Evolutionary conservation across 2,113 vertebrate genomes (phyloP).

Genomic region (Noturus placidus): DNA sequence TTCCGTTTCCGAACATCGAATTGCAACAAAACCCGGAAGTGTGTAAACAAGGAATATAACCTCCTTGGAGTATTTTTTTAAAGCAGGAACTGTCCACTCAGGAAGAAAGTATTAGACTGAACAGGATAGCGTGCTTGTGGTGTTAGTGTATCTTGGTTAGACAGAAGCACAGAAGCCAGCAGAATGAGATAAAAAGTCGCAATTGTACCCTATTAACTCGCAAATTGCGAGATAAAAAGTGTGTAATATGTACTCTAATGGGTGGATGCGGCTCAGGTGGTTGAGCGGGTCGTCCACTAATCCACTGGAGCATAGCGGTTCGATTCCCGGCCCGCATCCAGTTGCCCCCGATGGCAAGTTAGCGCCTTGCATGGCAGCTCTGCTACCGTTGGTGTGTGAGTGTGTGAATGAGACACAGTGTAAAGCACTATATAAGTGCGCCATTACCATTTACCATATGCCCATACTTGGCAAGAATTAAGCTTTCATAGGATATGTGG

Average conservation of each 20-base stretch:
- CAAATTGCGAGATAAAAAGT: not conserved
- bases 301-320: too few species aligned
- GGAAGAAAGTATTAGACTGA: not conserved
- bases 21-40: not conserved
- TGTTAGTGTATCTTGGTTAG: not conserved
- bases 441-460: too few species aligned
- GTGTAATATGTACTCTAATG: not conserved
- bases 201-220: not conserved
- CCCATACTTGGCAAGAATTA: not conserved
- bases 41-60: not conserved
- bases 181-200: not conserved
- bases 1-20: not conserved
- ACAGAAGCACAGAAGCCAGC: not conserved
- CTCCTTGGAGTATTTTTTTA: not conserved
- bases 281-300: too few species aligned
- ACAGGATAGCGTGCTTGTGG: not conserved
- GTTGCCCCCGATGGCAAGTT: too few species aligned
- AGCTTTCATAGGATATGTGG: not conserved
- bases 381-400: too few species aligned
- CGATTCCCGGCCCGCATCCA: too few species aligned
- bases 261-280: too few species aligned
- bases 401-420: too few species aligned
- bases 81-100: not conserved
- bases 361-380: too few species aligned
- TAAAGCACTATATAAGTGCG: too few species aligned